Evolutionary conservation across 2,888 invertebrate genomes (phyloP).

Genomic region (Iphiclides podalirius): DNA sequence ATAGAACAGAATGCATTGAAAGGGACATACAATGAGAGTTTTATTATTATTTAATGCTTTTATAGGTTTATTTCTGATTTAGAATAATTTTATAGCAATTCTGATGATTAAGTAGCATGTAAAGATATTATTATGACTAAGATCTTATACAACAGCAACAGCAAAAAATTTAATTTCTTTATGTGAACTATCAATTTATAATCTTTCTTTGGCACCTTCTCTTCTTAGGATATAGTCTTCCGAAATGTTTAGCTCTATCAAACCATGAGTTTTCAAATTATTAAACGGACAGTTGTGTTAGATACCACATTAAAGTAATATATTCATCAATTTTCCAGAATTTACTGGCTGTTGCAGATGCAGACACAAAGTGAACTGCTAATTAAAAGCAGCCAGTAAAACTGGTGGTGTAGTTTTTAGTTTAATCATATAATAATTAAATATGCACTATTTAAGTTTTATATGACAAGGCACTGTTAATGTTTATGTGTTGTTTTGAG

Average conservation of each 20-base stretch:
- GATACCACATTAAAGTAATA: conserved; percentile 20
- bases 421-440: conserved; percentile 51
- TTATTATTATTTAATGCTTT: conserved; percentile 32
- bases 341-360: conserved; percentile 35
- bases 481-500: conserved; percentile 34
- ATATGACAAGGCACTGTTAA: conserved; percentile 54
- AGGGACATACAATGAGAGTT: conserved; percentile 30
- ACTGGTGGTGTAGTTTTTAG: conserved; percentile 55
- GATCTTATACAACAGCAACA: not conserved
- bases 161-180: not conserved
- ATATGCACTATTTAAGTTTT: conserved; percentile 59
- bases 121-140: not conserved
- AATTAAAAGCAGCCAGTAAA: conserved; percentile 37
- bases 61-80: conserved; percentile 34
- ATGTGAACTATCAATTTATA: not conserved
- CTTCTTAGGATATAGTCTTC: conserved; percentile 7
- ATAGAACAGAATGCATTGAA: conserved; percentile 26
- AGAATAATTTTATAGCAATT: conserved; percentile 33
- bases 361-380: conserved; percentile 51
- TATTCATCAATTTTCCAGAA: conserved; percentile 34
- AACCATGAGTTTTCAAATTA: not conserved
- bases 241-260: not conserved
- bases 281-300: conserved; percentile 3
- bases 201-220: conserved; percentile 2
- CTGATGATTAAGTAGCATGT: conserved; percentile 29